Percentiles rank a stretch among this genome's conserved stretches.
Conservation (phyloP, 2,888 invertebrate genomes). For the Sarcophaga rosellei region DNA sequence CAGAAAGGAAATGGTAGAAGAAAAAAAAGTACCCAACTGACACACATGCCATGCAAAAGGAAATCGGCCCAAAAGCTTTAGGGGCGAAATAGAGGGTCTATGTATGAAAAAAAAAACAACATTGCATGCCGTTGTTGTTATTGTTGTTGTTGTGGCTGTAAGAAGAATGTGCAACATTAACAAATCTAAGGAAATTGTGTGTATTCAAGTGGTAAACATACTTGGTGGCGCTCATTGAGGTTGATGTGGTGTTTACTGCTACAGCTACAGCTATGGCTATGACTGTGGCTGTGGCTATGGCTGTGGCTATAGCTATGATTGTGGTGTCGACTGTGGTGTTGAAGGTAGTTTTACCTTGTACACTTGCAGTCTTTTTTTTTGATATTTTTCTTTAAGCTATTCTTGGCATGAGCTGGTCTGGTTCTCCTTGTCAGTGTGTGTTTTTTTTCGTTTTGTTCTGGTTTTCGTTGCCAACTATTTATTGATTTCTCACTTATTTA, state of each 20-base stretch:
- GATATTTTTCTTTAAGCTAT: background rate
- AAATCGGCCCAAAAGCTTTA: background rate
- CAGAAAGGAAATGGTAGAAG: constrained; percentile 31
- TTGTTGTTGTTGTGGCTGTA: background rate
- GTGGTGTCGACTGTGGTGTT: constrained; percentile 13
- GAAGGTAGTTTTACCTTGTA: constrained; percentile 45
- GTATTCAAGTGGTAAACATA: constrained; percentile 36
- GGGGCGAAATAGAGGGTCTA: background rate
- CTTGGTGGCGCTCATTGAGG: background rate
- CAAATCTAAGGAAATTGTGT: constrained; percentile 44
- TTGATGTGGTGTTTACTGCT: background rate
- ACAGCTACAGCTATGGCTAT: no score
- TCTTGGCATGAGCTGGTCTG: constrained; percentile 21
- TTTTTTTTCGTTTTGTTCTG: constrained; percentile 37
- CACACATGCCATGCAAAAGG: background rate
- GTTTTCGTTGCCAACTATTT: constrained; percentile 45
- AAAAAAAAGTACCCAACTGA: constrained; percentile 2
- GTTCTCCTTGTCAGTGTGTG: background rate
- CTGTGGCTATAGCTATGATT: background rate
- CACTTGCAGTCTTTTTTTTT: constrained; percentile 13
- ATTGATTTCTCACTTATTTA: constrained; percentile 62
- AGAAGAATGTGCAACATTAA: constrained; percentile 31
- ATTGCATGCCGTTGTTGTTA: no score
- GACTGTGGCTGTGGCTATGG: background rate
- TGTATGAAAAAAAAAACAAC: no score